Percentiles rank a stretch among this genome's conserved stretches.
phyloP scores from a whole-genome alignment of 2,113 vertebrate species.

The Clarias macrocephalus region DNA sequence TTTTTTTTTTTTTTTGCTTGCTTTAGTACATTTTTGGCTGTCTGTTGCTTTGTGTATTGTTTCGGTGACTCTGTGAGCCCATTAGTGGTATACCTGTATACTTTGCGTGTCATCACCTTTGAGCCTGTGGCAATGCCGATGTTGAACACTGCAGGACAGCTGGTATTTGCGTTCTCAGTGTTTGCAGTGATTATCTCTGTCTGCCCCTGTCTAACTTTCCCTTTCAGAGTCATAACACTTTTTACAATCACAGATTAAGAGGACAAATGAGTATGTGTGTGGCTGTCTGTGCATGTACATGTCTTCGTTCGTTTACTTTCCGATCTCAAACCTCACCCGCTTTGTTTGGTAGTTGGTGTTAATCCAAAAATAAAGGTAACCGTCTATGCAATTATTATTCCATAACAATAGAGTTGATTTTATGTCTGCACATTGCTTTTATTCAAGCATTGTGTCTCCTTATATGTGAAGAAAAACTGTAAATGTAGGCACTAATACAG shows the following conservation, averaged over 20 bases:
- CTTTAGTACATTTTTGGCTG: background rate
- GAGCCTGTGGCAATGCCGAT: conserved; percentile 1
- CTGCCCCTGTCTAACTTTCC: conserved; percentile 32
- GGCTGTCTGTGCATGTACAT: background rate
- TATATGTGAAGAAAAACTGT: background rate
- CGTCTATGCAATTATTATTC: background rate
- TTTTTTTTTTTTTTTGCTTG: background rate
- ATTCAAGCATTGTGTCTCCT: background rate
- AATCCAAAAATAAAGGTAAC: conserved; percentile 19
- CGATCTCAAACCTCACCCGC: background rate
- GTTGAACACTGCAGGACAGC: conserved; percentile 28
- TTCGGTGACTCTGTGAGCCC: background rate
- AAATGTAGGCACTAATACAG: background rate
- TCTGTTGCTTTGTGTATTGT: conserved; percentile 25
- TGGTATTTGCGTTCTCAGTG: conserved; percentile 25
- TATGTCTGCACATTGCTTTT: background rate
- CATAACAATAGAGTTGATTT: conserved; percentile 30
- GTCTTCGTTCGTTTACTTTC: background rate
- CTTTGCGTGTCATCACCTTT: conserved; percentile 40
- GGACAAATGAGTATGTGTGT: conserved; percentile 10
- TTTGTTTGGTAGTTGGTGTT: background rate
- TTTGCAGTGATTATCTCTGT: conserved; percentile 29
- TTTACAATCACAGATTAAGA: conserved; percentile 10
- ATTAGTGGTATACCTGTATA: conserved; percentile 10
- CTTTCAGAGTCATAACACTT: conserved; percentile 28